A percentile compares a stretch with the other conserved stretches of the same genome.
Conservation (phyloP, 2,888 invertebrate species). For the Crocallis elinguaria region DNA sequence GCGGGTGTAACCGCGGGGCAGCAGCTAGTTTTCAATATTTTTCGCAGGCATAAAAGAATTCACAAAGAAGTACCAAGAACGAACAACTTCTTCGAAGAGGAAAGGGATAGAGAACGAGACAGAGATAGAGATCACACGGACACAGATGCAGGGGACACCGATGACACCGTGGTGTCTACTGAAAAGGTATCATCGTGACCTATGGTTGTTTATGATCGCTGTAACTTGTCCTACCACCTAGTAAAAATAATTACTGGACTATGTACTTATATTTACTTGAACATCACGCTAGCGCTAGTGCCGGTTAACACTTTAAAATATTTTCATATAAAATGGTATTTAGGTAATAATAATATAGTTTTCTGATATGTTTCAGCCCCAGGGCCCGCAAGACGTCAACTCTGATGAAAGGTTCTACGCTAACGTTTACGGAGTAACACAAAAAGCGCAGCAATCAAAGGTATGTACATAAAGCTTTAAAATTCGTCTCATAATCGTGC, state of each 20-base stretch:
- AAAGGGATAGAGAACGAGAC: neutral
- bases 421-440: slow-evolving; percentile 33
- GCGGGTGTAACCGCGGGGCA: neutral
- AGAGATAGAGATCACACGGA: neutral
- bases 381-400: neutral
- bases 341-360: neutral
- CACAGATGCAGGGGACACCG: slow-evolving; percentile 34
- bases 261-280: too few species aligned
- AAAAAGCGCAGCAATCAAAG: too few species aligned
- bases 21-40: neutral
- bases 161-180: slow-evolving; percentile 41
- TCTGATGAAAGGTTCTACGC: slow-evolving; percentile 46
- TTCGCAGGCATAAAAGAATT: slow-evolving; percentile 42
- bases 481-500: too few species aligned
- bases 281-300: too few species aligned
- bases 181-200: slow-evolving; percentile 50
- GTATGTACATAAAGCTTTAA: too few species aligned
- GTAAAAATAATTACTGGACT: too few species aligned
- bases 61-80: slow-evolving; percentile 10
- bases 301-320: too few species aligned
- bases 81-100: slow-evolving; percentile 8
- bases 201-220: too few species aligned
- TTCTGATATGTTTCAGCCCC: slow-evolving; percentile 4
- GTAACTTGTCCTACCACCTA: too few species aligned
- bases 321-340: too few species aligned